Base-by-base conservation (phyloP, 1,140 invertebrate genomes). In the Gonioctena quinquepunctata region DNA sequence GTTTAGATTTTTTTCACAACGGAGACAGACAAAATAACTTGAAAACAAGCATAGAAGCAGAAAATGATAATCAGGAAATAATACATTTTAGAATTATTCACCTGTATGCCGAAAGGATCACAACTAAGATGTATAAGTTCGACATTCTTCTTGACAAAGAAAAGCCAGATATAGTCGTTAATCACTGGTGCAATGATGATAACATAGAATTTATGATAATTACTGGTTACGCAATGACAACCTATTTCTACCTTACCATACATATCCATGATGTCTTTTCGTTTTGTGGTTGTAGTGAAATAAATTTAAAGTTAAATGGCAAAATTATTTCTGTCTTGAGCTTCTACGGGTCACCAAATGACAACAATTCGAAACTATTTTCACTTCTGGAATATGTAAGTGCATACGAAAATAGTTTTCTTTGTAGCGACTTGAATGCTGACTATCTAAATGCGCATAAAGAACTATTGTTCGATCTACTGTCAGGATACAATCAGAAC, bases 271-370 rank as follows among this genome's bases (percentile, higher is more conserved):
- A 52, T 8, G 65, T 49, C 28, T 1, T 26, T 5, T 26, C 49
- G 65, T 13, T 49, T 8, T 66, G 19, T 16, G 65, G 57, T 16
- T 59, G 22, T 18, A 2, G 50, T 66, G 65, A 6, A 11, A 22
- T 56, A 1, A 26, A 18, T 8, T 8, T 48, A 2, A 50, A 19
- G 3, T 19, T 27, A 13, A 3, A 57, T 3, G 65, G 65, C 27
- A 28, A 18, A 6, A 66, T 33, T 19, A 42, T 57, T 2, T 28
- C 22, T 66, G 25, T 66, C 18, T n/a, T 66, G n/a, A 66, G 50
- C 28, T n/a, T 57, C n/a, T 66, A 66, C 48, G 6, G 64, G 13
- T 50, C 64, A 16, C 64, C 64, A 16, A 54, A 21, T 66, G 64
- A 33, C 8, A 7, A n/a, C 33, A 7, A 42, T n/a, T 42, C n/a